Evolutionary conservation across 2,888 invertebrate genomes (phyloP), one percentile per base, ranked within the genome.

Genomic region (Carterocephalus palaemon): DNA sequence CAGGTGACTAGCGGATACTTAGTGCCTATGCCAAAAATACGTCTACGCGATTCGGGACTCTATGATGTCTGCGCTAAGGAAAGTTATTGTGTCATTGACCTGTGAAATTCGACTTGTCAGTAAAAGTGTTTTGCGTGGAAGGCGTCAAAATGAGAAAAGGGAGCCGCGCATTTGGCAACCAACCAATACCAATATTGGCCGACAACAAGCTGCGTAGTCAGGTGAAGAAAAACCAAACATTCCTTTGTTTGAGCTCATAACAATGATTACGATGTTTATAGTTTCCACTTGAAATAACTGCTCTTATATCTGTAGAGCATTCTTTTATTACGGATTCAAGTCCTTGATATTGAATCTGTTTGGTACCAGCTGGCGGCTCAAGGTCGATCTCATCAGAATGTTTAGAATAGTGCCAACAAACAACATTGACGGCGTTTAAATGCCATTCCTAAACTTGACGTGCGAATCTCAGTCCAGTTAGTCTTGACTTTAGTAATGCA

Each of bases 131-230:
- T 36, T 36, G 12, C 16, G 29, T 17, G 29, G 16, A 43, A 36
- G 45, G 47, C 49, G 51, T 54, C 51, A 55, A 51, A 50, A 49
- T 40, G 33, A 49, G 49, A 54, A 56, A 46, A 36, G 37, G 48
- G 47, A 52, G 51, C 55, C 53, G 59, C 60, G 59, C 60, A 63
- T 49, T 55, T 74, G 74, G 75, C 72, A 57, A 19, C 2, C 17
- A 28, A 65, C 68, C 75, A 74, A 70, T 33, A 46, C 13, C 45
- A 64, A 61, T 59, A 60, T 62, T 60, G 28, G 48, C 37, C 40
- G 43, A 49, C 53, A 39, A 54, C 53, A 45, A 50, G 47, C 49
- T 49, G 19, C 36, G 22, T 23, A 41, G 33, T 47, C 39, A 40
- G 36, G 32, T 40, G 32, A 39, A 36, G 16, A 37, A 32, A 41